Evolutionary conservation across 2,797 vertebrate genomes (phyloP), one percentile per base, ranked within the genome.

Genomic region (Loris lydekkerianus): DNA sequence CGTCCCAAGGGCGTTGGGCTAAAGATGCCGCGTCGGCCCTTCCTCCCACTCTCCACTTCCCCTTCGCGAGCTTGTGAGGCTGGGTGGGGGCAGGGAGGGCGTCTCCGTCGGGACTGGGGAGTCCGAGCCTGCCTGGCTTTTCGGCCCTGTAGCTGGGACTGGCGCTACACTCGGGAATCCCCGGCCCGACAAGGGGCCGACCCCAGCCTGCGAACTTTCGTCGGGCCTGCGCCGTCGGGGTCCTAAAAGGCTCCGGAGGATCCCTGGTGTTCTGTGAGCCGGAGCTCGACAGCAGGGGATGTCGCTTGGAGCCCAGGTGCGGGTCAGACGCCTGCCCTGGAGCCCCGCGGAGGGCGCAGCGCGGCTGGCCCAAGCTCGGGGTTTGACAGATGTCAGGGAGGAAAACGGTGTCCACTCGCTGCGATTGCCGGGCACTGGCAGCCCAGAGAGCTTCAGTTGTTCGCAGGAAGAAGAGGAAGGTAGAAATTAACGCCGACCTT

Each of bases 81-180:
- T 93, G 92, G 76, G 61, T 95, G 96, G 94, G 95, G 92, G 95
- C 25, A 10, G 96, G 86, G 94, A 65, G 91, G 89, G 93, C 96
- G 84, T 95, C 94, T 89, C 43, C 58, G n/a, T 80, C 15, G 83
- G 80, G 63, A 67, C 67, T 56, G 20, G 17, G 83, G 88, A 70
- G 93, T 69, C 70, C 27, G 31, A 76, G 34, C 65, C 78, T 0
- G 67, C 25, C 43, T 49, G 15, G 61, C 82, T 92, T 88, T 85
- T 91, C 15, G 82, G 84, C 77, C 78, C 14, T 10, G 37, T 53
- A 2, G 11, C n/a, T 9, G 14, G 65, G 72, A 53, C 86, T 56
- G 60, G 49, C 46, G 73, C 78, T 53, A 96, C 72, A 72, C 80
- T 61, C 25, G 37, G 85, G 85, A 49, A 80, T 93, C 37, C 88